Evolutionary conservation across 1,140 invertebrate species (phyloP), one percentile per base, ranked within the genome.

Genomic region (Bilobella aurantiaca): DNA sequence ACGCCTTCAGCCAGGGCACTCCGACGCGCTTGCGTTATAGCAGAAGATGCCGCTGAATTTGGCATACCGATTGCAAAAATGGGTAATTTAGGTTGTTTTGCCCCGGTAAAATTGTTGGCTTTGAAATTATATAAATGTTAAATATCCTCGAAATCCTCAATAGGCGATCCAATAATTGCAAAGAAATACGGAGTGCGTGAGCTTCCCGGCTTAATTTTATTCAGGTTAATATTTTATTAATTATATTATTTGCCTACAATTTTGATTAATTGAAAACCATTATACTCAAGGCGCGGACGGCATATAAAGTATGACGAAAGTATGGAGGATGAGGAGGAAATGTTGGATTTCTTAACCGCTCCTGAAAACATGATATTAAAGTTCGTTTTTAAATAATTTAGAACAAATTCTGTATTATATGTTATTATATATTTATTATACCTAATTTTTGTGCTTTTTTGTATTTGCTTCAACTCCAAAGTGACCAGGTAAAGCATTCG

Each of bases 321-420:
- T 32, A 21, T 72, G 49, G 71, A 72, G 37, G 67, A 72, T 30
- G 92, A 95, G 75, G 91, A 95, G 77, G 91, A 95, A 78, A 84
- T 96, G 28, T 80, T 96, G 5, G 92, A 96, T 75, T 96, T 91
- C 91, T 75, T 96, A 12, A 95, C 91, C 0, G 88, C 91, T 75
- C 91, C 92, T 0, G 89, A 91, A 73, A 95, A 94, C 72, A 93
- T 96, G 91, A 91, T 94, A 76, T 80, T 94, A 31, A 91, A 23
- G 49, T 53, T 16, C 49, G 14, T 53, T 25, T 56, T 56, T 14
- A 23, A 5, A 56, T n/a, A 14, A 12, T 12, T 56, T 14, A 5
- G 14, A 56, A 56, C 8, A 56, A 14, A 56, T 12, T 56, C 23
- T 14, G 8, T 14, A 12, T 25, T 56, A 5, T 56, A 14, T 25